Percentiles rank a stretch among this genome's conserved stretches.
Evolutionary conservation across 1,140 invertebrate species (phyloP).

Genomic region (Sarcophaga bullata): DNA sequence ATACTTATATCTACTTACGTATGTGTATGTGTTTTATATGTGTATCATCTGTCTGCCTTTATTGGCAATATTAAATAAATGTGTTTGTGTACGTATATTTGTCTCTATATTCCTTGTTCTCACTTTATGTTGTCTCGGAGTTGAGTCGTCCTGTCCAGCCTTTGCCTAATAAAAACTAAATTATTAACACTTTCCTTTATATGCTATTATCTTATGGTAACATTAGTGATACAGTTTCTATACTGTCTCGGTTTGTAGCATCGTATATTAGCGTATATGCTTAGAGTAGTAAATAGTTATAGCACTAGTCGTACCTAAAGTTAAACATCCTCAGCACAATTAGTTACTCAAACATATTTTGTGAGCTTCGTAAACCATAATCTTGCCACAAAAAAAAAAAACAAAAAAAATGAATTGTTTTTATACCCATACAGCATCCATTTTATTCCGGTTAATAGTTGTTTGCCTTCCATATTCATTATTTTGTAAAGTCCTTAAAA

Average conservation of each 20-base stretch:
- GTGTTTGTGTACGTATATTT: neutral
- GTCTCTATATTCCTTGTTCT: neutral
- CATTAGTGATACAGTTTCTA: neutral
- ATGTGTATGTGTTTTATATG: neutral
- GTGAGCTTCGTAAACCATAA: neutral
- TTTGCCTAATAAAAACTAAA: neutral
- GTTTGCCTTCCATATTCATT: neutral
- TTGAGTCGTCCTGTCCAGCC: neutral
- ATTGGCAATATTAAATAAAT: no score
- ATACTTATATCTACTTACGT: neutral
- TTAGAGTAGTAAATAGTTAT: neutral
- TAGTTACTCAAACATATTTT: neutral
- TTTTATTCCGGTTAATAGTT: no score
- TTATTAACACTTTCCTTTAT: conserved; percentile 7
- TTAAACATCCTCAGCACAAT: neutral
- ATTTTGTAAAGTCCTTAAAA: neutral
- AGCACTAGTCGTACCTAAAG: neutral
- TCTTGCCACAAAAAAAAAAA: neutral
- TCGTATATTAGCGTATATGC: no score
- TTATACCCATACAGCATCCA: no score
- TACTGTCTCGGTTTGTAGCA: conserved; percentile 38
- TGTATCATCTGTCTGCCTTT: neutral
- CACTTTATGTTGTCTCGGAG: neutral
- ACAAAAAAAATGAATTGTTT: no score
- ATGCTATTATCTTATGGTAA: neutral